Evolutionary conservation across 2,888 invertebrate species (phyloP), one percentile per base, ranked within the genome.

Genomic region (Hipparchia semele): DNA sequence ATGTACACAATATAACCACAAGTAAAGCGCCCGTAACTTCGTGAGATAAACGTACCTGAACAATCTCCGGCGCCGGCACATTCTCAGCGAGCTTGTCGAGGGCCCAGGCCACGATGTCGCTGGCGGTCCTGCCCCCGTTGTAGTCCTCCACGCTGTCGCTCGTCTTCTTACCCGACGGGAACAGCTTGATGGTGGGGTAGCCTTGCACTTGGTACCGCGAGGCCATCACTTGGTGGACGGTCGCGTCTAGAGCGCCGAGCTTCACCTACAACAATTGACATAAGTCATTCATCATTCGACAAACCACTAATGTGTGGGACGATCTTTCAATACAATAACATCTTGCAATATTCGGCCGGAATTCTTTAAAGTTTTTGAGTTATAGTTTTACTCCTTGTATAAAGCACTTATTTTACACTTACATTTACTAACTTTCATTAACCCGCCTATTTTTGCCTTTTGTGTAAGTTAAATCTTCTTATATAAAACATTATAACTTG

Each of bases 181-280:
- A 99, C 90, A 95, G 96, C 92, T 99, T 99, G 83, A 99, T 99
- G 53, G 99, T 99, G 2, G 99, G 99, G 93, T 98, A 99, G 0
- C 99, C 99, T 79, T 97, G 96, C 53, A 99, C 97, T 79, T 96
- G 96, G 89, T 97, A 99, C 84, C 97, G 96, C 78, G 95, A 94
- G 0, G 99, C 98, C 90, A 97, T 98, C 12, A 94, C 87, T 75
- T 96, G 96, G 91, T 99, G 97, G 0, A 97, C 97, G 0, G 99
- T 99, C 0, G 99, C 99, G 94, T 99, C 99, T 0, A 99, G 88
- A 3, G 99, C 99, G 74, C 99, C 99, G 23, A 99, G 87, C 94
- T 99, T 99, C 13, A 97, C 94, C 95, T 94, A 79, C 8, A 75
- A 56, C 8, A 23, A 10, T n/a, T 6, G 46, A 23, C 23, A 23